Evolutionary conservation across 2,113 vertebrate species (phyloP).

Genomic region (Microcebus ravelobensis): DNA sequence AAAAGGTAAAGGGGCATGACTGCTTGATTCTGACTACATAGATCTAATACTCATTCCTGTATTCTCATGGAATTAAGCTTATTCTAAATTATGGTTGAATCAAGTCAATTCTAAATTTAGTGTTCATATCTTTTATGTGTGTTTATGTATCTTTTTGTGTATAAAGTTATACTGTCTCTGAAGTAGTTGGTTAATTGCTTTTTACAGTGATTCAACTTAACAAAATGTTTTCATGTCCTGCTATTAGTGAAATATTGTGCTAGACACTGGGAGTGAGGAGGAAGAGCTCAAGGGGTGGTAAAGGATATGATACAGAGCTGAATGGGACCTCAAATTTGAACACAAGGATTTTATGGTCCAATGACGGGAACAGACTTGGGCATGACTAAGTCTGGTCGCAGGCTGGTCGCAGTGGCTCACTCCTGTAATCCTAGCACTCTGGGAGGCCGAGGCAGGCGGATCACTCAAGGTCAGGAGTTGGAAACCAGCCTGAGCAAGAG

Average conservation of each 20-base stretch:
- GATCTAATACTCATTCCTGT: neutral
- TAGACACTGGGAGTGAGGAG: neutral
- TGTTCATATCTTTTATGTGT: neutral
- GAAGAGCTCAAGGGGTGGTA: neutral
- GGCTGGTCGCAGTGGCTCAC: no score
- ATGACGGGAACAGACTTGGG: neutral
- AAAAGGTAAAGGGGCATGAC: neutral
- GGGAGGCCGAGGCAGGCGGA: no score
- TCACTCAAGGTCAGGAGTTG: no score
- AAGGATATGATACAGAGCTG: neutral
- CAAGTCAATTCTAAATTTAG: neutral
- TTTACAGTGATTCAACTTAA: constrained; percentile 39
- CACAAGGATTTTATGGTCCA: neutral
- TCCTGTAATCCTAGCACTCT: no score
- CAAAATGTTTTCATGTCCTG: neutral
- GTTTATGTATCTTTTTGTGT: neutral
- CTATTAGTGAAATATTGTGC: constrained; percentile 11
- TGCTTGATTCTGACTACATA: neutral
- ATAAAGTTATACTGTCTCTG: neutral
- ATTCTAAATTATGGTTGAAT: constrained; percentile 26
- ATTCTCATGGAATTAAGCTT: constrained; percentile 35
- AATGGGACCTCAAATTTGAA: neutral
- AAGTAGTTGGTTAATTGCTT: constrained; percentile 28
- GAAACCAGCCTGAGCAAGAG: no score
- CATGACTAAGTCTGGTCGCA: neutral